A percentile compares a stretch with the other conserved stretches of the same genome.
These are phyloP conservation scores for Silurus asotus DNA, from an alignment of 2,113 vertebrate species.

Conservation along the genomic window DNA sequence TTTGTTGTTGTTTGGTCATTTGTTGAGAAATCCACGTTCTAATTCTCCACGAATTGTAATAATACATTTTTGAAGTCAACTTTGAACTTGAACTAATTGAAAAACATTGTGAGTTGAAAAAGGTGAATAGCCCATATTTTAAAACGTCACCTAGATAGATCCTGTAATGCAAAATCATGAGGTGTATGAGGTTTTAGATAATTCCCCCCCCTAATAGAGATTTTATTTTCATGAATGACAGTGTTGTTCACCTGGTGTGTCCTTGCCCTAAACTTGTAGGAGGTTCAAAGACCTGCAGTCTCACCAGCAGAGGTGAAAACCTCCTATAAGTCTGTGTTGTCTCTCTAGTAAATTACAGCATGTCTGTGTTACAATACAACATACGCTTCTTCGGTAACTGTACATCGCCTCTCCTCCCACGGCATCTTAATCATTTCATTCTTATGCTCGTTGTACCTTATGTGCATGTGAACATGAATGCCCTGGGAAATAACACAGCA, in stretches of 20 bases:
- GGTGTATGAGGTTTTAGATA: not conserved
- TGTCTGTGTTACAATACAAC: conserved; percentile 11
- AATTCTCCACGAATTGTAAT: not conserved
- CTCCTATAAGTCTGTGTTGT: too few species aligned
- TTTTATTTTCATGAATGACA: not conserved
- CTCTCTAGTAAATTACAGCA: not conserved
- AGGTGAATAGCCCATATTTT: not conserved
- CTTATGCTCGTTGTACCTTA: not conserved
- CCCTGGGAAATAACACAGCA: not conserved
- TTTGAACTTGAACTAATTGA: too few species aligned
- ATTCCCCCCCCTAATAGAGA: not conserved
- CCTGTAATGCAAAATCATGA: not conserved
- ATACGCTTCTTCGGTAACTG: not conserved
- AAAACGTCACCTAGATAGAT: not conserved
- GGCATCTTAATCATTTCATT: not conserved
- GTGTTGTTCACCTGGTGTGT: not conserved
- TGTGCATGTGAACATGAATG: not conserved
- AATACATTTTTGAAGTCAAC: not conserved
- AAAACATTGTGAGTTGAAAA: not conserved
- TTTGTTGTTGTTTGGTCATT: not conserved
- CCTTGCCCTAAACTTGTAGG: not conserved
- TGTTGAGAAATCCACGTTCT: not conserved
- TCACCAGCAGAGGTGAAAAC: not conserved
- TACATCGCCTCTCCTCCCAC: not conserved
- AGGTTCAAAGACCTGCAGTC: not conserved